Conservation (phyloP, 2,797 vertebrate genomes). For the Poecilia wingei region DNA sequence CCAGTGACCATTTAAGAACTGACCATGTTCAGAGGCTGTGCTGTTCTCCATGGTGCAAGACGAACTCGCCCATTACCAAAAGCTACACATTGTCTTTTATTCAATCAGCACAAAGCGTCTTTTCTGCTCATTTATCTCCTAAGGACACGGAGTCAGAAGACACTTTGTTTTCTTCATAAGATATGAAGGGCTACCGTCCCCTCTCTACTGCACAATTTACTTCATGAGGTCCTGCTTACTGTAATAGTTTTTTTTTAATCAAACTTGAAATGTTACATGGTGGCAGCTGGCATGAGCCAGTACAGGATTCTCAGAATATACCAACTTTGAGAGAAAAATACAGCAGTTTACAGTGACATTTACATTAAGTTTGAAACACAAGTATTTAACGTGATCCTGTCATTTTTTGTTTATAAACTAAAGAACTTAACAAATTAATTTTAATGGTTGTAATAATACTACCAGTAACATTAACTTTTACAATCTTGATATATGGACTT, state of each 20-base stretch:
- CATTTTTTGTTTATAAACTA: not conserved
- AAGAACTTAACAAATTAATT: not conserved
- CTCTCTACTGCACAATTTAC: slow-evolving; percentile 12
- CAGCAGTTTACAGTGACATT: not conserved
- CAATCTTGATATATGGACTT: not conserved
- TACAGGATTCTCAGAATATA: not conserved
- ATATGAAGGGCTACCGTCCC: slow-evolving; percentile 30
- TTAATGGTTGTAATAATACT: not conserved
- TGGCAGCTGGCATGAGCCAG: not conserved
- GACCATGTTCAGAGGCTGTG: slow-evolving; percentile 39
- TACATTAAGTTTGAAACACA: not conserved
- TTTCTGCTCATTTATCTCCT: slow-evolving; percentile 61
- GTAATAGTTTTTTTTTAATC: not conserved
- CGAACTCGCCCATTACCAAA: slow-evolving; percentile 25
- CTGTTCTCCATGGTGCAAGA: slow-evolving; percentile 23
- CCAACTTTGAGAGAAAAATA: not conserved
- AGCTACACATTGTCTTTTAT: slow-evolving; percentile 33
- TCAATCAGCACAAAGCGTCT: slow-evolving; percentile 53
- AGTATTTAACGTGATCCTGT: not conserved
- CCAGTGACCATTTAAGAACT: slow-evolving; percentile 1
- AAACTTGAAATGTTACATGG: not conserved
- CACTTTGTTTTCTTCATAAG: slow-evolving; percentile 30
- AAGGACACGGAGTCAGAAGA: slow-evolving; percentile 59
- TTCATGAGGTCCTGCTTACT: slow-evolving; percentile 16
- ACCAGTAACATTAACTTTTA: not conserved